phyloP scores from a whole-genome alignment of 2,888 invertebrate genomes.

The Caradrina clavipalpis region DNA sequence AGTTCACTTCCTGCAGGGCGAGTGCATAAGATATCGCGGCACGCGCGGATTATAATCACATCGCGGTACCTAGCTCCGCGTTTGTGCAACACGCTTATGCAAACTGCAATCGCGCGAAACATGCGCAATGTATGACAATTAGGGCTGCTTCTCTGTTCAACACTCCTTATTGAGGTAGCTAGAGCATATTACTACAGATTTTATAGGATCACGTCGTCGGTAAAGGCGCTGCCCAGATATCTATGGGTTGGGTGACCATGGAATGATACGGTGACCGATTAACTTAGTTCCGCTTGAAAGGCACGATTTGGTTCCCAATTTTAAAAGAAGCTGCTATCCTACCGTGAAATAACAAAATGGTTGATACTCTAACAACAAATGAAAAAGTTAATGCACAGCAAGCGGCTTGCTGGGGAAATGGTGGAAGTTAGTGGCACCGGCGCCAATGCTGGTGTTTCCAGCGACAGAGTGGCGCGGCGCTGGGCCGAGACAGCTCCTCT shows the following conservation, averaged over 20 bases:
- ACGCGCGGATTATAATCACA: conserved; percentile 86
- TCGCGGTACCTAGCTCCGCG: conserved; percentile 79
- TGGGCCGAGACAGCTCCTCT: conserved; percentile 77
- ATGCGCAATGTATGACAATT: conserved; percentile 78
- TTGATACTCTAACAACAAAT: conserved; percentile 41
- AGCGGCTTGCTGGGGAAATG: conserved; percentile 14
- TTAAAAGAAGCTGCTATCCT: conserved; percentile 37
- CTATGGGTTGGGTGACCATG: conserved; percentile 23
- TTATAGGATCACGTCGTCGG: neutral
- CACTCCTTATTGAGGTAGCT: conserved; percentile 4
- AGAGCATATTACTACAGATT: neutral
- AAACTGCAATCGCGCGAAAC: conserved; percentile 86
- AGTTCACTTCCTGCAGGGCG: conserved; percentile 80
- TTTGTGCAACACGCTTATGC: conserved; percentile 87
- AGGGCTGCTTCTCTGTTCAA: conserved; percentile 35
- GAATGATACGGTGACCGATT: conserved; percentile 39
- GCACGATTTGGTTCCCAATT: conserved; percentile 54
- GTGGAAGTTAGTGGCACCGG: conserved; percentile 30
- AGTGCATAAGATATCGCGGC: conserved; percentile 81
- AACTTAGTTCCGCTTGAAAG: conserved; percentile 57
- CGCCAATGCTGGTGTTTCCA: conserved; percentile 69
- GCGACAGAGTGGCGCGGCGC: conserved; percentile 66
- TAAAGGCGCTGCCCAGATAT: conserved; percentile 13
- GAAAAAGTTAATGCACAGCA: conserved; percentile 43
- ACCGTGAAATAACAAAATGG: conserved; percentile 69